phyloP scores from a whole-genome alignment of 2,113 vertebrate genomes.

The Ascaphus truei region DNA sequence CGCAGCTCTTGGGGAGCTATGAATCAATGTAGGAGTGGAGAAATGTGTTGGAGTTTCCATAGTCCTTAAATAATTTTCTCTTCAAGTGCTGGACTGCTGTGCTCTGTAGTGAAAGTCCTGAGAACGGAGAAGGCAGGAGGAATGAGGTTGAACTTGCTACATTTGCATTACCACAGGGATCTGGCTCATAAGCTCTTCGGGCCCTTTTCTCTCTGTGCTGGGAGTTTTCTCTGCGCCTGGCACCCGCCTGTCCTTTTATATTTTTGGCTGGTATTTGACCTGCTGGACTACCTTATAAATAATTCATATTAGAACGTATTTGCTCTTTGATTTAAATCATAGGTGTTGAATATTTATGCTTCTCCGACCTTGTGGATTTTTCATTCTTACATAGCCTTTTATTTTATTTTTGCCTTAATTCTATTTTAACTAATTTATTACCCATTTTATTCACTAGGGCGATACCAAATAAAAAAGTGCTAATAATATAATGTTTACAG shows the following conservation, averaged over 20 bases:
- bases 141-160: background rate
- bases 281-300: conserved; percentile 5
- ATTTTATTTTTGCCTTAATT: conserved; percentile 18
- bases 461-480: conserved; percentile 7
- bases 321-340: conserved; percentile 27
- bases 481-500: conserved; percentile 2
- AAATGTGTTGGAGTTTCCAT: conserved; percentile 1
- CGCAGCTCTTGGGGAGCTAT: background rate
- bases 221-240: background rate
- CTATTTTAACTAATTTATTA: conserved; percentile 21
- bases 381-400: conserved; percentile 27
- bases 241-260: conserved; percentile 10
- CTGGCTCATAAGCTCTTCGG: conserved; percentile 6
- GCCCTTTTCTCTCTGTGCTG: background rate
- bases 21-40: background rate
- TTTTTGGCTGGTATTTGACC: conserved; percentile 21
- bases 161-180: conserved; percentile 29
- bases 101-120: conserved; percentile 19
- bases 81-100: conserved; percentile 20
- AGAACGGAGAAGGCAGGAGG: background rate
- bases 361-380: conserved; percentile 23
- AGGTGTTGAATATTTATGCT: conserved; percentile 31
- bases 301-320: conserved; percentile 25
- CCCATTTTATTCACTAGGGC: background rate
- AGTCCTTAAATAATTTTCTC: conserved; percentile 24